Conservation (phyloP, 2,113 vertebrate species). For the Eurypyga helias region DNA sequence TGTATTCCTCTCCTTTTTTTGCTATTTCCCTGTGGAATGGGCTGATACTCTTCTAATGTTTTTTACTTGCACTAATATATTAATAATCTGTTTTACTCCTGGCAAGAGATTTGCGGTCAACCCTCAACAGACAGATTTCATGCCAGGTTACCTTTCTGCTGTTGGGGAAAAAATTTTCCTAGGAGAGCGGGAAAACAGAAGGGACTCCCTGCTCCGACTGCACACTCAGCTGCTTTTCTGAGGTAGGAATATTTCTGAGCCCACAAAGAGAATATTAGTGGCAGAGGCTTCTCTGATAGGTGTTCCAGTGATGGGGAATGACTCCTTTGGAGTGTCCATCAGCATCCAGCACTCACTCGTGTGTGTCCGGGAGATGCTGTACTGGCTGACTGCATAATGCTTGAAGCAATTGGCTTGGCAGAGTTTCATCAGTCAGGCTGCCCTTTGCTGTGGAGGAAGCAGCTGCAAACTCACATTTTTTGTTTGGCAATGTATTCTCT, state of each 20-base stretch:
- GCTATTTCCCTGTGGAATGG: background rate
- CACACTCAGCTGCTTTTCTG: background rate
- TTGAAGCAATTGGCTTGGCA: conserved; percentile 5
- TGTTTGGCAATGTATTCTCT: conserved; percentile 29
- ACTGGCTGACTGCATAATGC: background rate
- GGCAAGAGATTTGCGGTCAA: background rate
- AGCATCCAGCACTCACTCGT: background rate
- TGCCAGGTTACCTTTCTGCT: background rate
- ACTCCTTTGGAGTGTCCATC: conserved; percentile 12
- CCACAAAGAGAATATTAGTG: background rate
- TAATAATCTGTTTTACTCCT: background rate
- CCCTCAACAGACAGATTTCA: background rate
- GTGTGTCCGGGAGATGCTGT: conserved; percentile 1
- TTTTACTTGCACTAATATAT: background rate
- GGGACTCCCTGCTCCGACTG: background rate
- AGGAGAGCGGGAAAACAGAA: background rate
- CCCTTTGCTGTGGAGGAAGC: conserved; percentile 54
- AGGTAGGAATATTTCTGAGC: background rate
- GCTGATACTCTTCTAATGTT: background rate
- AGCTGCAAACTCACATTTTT: conserved; percentile 49
- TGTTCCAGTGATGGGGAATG: background rate
- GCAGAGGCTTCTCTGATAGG: background rate
- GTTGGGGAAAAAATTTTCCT: background rate
- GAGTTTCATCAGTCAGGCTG: conserved; percentile 35
- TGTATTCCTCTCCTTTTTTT: background rate